Evolutionary conservation across 2,113 vertebrate species (phyloP), one percentile per base, ranked within the genome.

Genomic region (Festucalex cinctus): DNA sequence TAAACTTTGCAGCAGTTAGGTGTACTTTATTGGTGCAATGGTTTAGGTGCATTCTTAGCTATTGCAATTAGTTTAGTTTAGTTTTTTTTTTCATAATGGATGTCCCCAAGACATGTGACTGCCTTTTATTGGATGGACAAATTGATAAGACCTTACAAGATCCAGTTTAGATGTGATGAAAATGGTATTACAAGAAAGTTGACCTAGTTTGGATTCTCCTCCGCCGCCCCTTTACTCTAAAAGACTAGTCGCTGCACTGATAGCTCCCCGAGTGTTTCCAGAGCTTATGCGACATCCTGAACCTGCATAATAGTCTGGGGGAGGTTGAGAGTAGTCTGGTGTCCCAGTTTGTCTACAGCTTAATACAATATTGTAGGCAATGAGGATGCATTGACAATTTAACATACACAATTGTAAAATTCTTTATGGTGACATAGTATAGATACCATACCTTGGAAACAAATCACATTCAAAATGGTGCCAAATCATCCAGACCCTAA

Each of bases 201-300:
- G 54, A 57, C 54, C 54, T 57, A 19, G 54, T 57, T 57, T 57
- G 26, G n/a, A n/a, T n/a, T n/a, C n/a, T n/a, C n/a, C 41, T 22
- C 36, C 22, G 20, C 41, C 37, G 6, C 41, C 24, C n/a, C n/a
- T 62, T 20, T 39, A n/a, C 16, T 41, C n/a, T 43, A 24, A 62
- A n/a, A 62, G 58, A n/a, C 32, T 20, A 62, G 12, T 37, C 17
- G 24, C 32, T 13, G 59, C 22, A 43, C 12, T 44, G 13, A 43
- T 26, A 41, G 41, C 26, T 20, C 17, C 43, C 24, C 2, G 43
- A 64, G 62, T 41, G 39, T 64, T 64, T 64, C 62, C 62, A 64
- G 62, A 48, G 24, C 26, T 64, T 32, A 48, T 9, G 26, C 32
- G 24, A 64, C 62, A 48, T 32, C 62, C 62, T 28, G 22, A 64